Conservation (phyloP, 2,797 vertebrate species). For the Anolis apletophallus region DNA sequence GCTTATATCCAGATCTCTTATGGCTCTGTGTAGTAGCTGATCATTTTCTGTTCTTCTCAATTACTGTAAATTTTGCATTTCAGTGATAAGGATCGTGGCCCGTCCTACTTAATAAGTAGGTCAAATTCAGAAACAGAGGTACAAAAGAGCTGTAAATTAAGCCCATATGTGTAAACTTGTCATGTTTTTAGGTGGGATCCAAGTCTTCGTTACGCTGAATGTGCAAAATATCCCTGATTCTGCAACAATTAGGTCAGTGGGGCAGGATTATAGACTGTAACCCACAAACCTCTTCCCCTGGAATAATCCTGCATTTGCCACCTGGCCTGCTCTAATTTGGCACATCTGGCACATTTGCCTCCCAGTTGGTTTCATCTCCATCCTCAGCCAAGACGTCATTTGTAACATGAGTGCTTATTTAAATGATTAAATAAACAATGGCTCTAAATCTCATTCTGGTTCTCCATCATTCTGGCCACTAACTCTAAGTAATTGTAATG, state of each 20-base stretch:
- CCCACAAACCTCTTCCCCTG: slow-evolving; percentile 29
- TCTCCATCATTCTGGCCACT: not conserved
- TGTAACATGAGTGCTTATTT: not conserved
- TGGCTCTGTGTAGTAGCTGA: slow-evolving; percentile 45
- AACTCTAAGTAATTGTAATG: not conserved
- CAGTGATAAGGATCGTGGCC: slow-evolving; percentile 59
- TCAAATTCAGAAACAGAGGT: slow-evolving; percentile 51
- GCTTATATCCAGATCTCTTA: slow-evolving; percentile 43
- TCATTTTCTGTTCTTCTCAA: slow-evolving; percentile 49
- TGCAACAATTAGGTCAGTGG: not conserved
- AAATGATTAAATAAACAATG: slow-evolving; percentile 7
- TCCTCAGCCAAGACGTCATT: not conserved
- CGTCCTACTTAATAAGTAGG: slow-evolving; percentile 54
- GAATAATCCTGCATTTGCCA: slow-evolving; percentile 31
- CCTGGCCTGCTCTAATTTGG: slow-evolving; percentile 24
- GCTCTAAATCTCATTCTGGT: not conserved
- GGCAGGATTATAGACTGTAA: slow-evolving; percentile 32
- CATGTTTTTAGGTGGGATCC: slow-evolving; percentile 46
- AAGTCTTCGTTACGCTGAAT: slow-evolving; percentile 33
- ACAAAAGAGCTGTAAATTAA: slow-evolving; percentile 61
- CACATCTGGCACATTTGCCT: slow-evolving; percentile 18
- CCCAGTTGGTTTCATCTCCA: slow-evolving; percentile 1
- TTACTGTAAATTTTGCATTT: slow-evolving; percentile 62
- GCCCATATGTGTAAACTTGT: slow-evolving; percentile 48
- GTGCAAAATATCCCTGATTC: not conserved